phyloP scores from a whole-genome alignment of 2,888 invertebrate species.

The Meta bourneti region DNA sequence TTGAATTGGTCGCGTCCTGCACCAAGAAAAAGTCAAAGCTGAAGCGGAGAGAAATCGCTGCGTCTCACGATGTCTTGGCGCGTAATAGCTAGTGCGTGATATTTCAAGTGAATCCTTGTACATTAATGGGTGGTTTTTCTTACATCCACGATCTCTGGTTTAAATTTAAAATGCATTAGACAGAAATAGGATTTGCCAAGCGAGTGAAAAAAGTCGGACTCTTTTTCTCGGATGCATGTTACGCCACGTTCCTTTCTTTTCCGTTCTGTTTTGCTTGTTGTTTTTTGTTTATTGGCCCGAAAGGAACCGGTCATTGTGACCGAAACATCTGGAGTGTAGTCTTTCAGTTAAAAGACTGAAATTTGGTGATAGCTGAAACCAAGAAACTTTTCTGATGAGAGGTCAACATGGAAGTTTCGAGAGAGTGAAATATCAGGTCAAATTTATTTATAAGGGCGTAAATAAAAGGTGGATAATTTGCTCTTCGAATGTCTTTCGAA shows the following conservation, averaged over 20 bases:
- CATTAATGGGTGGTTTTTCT: slow-evolving; percentile 32
- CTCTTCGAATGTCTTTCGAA: too few relatives aligned
- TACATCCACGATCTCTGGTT: slow-evolving; percentile 38
- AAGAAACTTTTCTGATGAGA: too few relatives aligned
- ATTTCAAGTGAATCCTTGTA: slow-evolving; percentile 22
- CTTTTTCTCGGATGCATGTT: background rate
- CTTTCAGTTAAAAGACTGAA: too few relatives aligned
- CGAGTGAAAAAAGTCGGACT: slow-evolving; percentile 2
- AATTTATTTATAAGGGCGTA: too few relatives aligned
- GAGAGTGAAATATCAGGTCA: too few relatives aligned
- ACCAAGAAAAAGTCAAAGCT: background rate
- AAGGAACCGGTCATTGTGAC: background rate
- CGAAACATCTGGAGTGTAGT: too few relatives aligned
- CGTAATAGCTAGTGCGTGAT: slow-evolving; percentile 57
- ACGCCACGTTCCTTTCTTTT: background rate
- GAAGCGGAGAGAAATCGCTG: slow-evolving; percentile 1
- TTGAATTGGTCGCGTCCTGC: slow-evolving; percentile 5
- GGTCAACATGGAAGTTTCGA: too few relatives aligned
- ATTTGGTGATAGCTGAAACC: too few relatives aligned
- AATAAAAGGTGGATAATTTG: too few relatives aligned
- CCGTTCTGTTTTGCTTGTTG: background rate
- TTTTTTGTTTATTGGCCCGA: background rate
- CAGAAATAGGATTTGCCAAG: slow-evolving; percentile 7
- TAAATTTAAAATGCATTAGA: slow-evolving; percentile 56
- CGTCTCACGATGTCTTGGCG: slow-evolving; percentile 35